Evolutionary conservation across 30 jellyfish, hydroid and myxozoan species (phyloP).

Genomic region (Turritopsis dohrnii): DNA sequence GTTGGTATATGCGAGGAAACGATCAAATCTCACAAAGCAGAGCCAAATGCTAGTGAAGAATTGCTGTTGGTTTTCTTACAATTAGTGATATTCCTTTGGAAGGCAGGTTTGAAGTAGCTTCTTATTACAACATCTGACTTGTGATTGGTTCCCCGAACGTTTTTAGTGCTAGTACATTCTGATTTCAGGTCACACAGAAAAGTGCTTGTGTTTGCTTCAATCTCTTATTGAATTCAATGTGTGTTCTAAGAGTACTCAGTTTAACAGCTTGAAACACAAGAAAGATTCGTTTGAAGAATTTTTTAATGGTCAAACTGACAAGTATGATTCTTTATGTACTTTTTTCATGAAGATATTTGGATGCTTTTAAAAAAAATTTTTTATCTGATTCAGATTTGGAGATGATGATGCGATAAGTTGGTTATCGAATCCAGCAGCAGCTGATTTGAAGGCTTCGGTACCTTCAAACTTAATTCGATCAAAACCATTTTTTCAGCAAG

Average conservation of each 20-base stretch:
- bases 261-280: conserved; percentile 28
- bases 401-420: conserved; percentile 56
- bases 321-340: conserved; percentile 30
- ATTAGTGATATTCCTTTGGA: conserved; percentile 39
- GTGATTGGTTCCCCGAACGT: not conserved
- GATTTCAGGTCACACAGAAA: conserved; percentile 68
- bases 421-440: conserved; percentile 4
- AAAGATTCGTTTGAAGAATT: conserved; percentile 69
- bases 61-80: conserved; percentile 46
- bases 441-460: not conserved
- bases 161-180: not conserved
- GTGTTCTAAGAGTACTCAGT: conserved; percentile 16
- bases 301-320: conserved; percentile 60
- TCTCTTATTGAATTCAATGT: conserved; percentile 83
- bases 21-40: conserved; percentile 48
- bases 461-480: not conserved
- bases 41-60: conserved; percentile 20
- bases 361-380: not conserved
- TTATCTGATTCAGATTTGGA: conserved; percentile 40
- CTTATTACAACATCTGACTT: not conserved
- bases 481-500: not conserved
- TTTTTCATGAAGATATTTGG: not conserved
- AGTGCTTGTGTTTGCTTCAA: conserved; percentile 54
- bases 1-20: conserved; percentile 46
- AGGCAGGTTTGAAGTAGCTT: conserved; percentile 58